Evolutionary conservation across 2,113 vertebrate genomes (phyloP).

Genomic region (Trinectes maculatus): DNA sequence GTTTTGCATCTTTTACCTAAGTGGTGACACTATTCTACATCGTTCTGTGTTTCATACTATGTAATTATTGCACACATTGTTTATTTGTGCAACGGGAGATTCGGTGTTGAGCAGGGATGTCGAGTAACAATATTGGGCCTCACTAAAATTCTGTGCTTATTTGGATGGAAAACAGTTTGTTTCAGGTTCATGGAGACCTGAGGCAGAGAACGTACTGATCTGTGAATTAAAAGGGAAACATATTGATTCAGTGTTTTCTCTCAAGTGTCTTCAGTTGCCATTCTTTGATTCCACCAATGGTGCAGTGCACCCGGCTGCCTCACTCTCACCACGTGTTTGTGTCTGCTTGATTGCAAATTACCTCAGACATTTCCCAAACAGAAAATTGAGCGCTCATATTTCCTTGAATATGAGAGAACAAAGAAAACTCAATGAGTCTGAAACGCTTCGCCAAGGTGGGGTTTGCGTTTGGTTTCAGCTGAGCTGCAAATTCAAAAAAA

Average conservation of each 20-base stretch:
- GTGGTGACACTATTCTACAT: no score
- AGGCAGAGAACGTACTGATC: no score
- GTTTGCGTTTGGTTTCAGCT: conserved; percentile 15
- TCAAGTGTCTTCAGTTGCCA: neutral
- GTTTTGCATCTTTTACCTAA: no score
- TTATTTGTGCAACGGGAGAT: no score
- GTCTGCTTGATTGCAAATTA: conserved; percentile 8
- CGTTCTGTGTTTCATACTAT: no score
- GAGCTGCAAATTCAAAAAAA: conserved; percentile 11
- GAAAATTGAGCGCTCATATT: conserved; percentile 50
- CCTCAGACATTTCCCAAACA: conserved; percentile 13
- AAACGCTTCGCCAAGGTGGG: conserved; percentile 15
- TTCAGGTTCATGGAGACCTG: conserved; percentile 1
- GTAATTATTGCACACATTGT: no score
- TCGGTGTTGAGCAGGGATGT: no score
- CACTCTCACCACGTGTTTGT: neutral
- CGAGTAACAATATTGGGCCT: no score
- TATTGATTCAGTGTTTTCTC: conserved; percentile 23
- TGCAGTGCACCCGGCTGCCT: neutral
- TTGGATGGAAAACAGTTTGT: no score
- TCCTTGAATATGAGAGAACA: conserved; percentile 38
- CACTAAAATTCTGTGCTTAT: no score
- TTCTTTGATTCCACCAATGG: no score
- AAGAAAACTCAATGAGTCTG: conserved; percentile 8
- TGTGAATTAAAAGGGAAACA: conserved; percentile 10